phyloP scores from a whole-genome alignment of 2,797 vertebrate species.

The Tapera naevia region DNA sequence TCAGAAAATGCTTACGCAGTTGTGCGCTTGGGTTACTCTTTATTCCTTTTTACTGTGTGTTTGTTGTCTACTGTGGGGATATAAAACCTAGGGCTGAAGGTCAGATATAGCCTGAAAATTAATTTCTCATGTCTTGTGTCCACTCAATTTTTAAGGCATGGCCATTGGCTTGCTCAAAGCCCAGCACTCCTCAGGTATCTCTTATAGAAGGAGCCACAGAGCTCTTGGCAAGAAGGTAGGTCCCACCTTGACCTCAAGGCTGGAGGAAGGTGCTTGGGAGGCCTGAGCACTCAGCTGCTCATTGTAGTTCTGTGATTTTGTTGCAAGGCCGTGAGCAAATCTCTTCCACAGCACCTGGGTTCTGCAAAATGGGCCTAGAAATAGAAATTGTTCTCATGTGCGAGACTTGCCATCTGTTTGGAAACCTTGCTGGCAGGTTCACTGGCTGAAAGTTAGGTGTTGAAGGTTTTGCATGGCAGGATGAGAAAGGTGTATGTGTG shows the following conservation, averaged over 20 bases:
- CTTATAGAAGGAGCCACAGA: not conserved
- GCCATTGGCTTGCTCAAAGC: not conserved
- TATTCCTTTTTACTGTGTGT: not conserved
- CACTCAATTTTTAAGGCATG: not conserved
- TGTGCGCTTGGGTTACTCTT: not conserved
- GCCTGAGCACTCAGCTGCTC: rapidly evolving
- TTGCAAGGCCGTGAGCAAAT: not conserved
- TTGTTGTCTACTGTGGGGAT: not conserved
- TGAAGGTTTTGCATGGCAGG: slow-evolving; percentile 3
- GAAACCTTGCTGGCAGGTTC: slow-evolving; percentile 57
- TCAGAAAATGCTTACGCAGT: rapidly evolving
- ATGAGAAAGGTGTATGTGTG: not conserved
- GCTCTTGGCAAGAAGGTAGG: not conserved
- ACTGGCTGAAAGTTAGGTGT: not conserved
- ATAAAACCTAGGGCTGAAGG: not conserved
- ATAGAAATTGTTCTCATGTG: slow-evolving; percentile 31
- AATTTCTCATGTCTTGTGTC: not conserved
- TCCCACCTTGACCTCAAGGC: not conserved
- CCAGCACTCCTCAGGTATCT: not conserved
- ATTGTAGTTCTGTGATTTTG: not conserved
- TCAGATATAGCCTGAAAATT: not conserved
- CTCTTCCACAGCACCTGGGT: slow-evolving; percentile 14
- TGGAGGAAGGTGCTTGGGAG: not conserved
- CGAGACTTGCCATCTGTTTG: slow-evolving; percentile 47
- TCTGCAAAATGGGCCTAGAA: slow-evolving; percentile 35